Percentiles rank a stretch among this genome's conserved stretches.
phyloP scores from a whole-genome alignment of 2,113 vertebrate species.

The Cyrtonyx montezumae region DNA sequence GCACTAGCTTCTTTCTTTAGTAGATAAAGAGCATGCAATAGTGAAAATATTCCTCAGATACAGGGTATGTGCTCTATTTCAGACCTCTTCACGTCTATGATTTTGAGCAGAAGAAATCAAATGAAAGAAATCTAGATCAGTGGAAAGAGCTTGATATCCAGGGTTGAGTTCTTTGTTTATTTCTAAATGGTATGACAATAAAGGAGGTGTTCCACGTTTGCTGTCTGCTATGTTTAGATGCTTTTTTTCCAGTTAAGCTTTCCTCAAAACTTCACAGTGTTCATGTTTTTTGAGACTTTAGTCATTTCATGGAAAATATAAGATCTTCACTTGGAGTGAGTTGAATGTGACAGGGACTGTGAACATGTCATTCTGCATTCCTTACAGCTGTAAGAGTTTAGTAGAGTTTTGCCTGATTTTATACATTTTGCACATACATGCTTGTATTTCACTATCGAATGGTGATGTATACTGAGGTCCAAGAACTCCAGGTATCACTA shows the following conservation, averaged over 20 bases:
- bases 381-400: neutral
- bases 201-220: neutral
- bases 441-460: neutral
- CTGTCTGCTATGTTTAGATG: constrained; percentile 4
- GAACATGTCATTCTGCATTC: neutral
- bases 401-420: neutral
- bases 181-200: constrained; percentile 27
- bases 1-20: constrained; percentile 65
- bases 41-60: constrained; percentile 46
- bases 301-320: neutral
- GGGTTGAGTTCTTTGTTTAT: neutral
- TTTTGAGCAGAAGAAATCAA: constrained; percentile 28
- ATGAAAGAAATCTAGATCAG: constrained; percentile 44
- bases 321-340: neutral
- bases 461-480: neutral
- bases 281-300: neutral
- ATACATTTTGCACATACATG: neutral
- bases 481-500: no score
- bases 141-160: constrained; percentile 59
- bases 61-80: constrained; percentile 40
- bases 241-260: neutral
- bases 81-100: neutral
- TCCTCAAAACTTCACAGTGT: neutral
- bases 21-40: constrained; percentile 45
- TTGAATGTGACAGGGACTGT: neutral